phyloP scores from a whole-genome alignment of 1,140 invertebrate genomes.

The Drosophila willistoni region DNA sequence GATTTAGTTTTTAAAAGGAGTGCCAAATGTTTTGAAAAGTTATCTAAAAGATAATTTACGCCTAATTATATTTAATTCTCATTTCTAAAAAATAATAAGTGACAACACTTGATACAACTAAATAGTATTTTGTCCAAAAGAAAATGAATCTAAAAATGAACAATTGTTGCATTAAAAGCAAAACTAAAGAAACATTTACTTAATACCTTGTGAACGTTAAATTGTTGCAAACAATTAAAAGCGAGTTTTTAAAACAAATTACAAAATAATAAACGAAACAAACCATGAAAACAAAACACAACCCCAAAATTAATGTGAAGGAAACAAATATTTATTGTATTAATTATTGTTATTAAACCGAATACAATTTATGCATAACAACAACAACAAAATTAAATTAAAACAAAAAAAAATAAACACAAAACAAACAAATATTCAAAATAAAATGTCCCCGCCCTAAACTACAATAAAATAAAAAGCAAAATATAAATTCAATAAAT shows the following conservation, averaged over 20 bases:
- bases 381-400: slow-evolving; percentile 47
- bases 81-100: slow-evolving; percentile 16
- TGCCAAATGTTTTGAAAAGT: slow-evolving; percentile 21
- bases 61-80: slow-evolving; percentile 7
- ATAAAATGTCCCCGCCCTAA: slow-evolving; percentile 67
- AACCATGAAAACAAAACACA: slow-evolving; percentile 31
- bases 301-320: slow-evolving; percentile 72
- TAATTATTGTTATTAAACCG: slow-evolving; percentile 65
- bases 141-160: slow-evolving; percentile 26
- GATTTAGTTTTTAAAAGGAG: slow-evolving; percentile 19
- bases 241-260: slow-evolving; percentile 57
- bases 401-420: slow-evolving; percentile 33
- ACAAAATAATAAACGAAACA: slow-evolving; percentile 31
- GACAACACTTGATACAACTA: slow-evolving; percentile 33
- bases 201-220: slow-evolving; percentile 73
- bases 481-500: slow-evolving; percentile 30
- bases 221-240: slow-evolving; percentile 78
- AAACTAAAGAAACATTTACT: slow-evolving; percentile 63
- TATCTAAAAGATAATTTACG: slow-evolving; percentile 19
- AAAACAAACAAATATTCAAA: slow-evolving; percentile 51
- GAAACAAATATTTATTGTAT: slow-evolving; percentile 53
- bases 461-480: slow-evolving; percentile 51
- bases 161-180: slow-evolving; percentile 17
- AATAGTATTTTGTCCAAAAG: slow-evolving; percentile 71
- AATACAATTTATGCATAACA: too few species aligned